Percentiles rank a stretch among this genome's conserved stretches.
Evolutionary conservation across 2,113 vertebrate species (phyloP).

Genomic region (Natator depressus): DNA sequence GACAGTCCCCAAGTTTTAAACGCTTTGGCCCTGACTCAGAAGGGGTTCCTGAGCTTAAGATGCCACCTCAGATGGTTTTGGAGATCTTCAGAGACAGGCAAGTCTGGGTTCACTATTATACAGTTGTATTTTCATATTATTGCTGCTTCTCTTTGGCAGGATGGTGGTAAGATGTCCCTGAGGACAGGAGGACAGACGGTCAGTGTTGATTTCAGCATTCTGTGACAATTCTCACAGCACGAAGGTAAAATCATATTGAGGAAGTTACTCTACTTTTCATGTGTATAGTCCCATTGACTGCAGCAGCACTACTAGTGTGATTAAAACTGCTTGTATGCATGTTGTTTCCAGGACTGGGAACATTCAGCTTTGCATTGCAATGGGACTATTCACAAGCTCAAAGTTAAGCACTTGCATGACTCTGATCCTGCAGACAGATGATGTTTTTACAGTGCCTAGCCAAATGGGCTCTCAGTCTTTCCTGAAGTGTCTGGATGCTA

Average conservation of each 20-base stretch:
- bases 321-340: background rate
- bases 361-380: background rate
- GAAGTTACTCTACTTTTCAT: background rate
- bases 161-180: too few relatives aligned
- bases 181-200: background rate
- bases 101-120: too few relatives aligned
- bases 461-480: background rate
- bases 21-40: too few relatives aligned
- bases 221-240: background rate
- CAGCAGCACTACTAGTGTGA: background rate
- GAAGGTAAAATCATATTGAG: background rate
- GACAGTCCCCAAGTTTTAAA: too few relatives aligned
- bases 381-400: background rate
- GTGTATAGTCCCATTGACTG: background rate
- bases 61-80: too few relatives aligned
- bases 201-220: background rate
- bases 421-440: background rate
- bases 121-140: too few relatives aligned
- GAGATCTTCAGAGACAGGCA: too few relatives aligned
- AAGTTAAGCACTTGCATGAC: accelerated
- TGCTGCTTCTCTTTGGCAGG: too few relatives aligned
- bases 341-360: background rate
- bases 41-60: too few relatives aligned
- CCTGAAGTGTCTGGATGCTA: background rate
- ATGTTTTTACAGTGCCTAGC: background rate